Base-by-base conservation (phyloP, 2,797 vertebrate species). In the Hybognathus amarus region DNA sequence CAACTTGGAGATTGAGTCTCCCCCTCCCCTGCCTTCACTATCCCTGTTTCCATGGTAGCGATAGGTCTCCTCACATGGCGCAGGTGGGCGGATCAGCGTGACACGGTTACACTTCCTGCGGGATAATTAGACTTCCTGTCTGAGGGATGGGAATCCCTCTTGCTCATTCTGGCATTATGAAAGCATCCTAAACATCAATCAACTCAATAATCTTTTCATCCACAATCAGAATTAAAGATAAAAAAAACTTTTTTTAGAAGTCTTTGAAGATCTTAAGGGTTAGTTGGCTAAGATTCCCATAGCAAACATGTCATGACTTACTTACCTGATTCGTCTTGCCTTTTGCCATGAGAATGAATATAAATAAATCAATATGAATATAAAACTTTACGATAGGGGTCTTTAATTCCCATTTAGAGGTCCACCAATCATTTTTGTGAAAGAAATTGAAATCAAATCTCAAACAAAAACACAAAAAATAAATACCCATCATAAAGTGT, bases 61-160 rank as follows among this genome's bases (percentile, higher is more conserved):
- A 40, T 78, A 87, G 87, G 42, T 4, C 66, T 85, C 83, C 87
- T 83, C 84, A 90, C 81, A 85, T 87, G 87, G 86, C 18, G 68
- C 89, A 9, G 87, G 77, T 73, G 90, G 83, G 59, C 87, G 68
- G n/a, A 79, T 82, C 85, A 40, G 89, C 87, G 50, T 85, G 88
- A 67, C 36, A 87, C 76, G 42, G 86, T 83, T 79, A 27, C 47
- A 68, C 85, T 87, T 68, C 70, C 83, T 86, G 61, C 77, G 77
- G 80, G 68, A 87, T 88, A 80, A 87, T 87, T 86, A 78, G 54
- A 81, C 77, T 89, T 89, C 85, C 85, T 88, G 87, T 84, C 76
- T 85, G 80, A 79, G 36, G 79, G 79, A 77, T 52, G 80, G 82
- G 85, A 86, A 89, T 63, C 73, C 77, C 87, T 89, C 83, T 78